These are phyloP conservation scores for Paralvinella palmiformis DNA, from an alignment of 1,140 invertebrate species.

Conservation along the genomic window DNA sequence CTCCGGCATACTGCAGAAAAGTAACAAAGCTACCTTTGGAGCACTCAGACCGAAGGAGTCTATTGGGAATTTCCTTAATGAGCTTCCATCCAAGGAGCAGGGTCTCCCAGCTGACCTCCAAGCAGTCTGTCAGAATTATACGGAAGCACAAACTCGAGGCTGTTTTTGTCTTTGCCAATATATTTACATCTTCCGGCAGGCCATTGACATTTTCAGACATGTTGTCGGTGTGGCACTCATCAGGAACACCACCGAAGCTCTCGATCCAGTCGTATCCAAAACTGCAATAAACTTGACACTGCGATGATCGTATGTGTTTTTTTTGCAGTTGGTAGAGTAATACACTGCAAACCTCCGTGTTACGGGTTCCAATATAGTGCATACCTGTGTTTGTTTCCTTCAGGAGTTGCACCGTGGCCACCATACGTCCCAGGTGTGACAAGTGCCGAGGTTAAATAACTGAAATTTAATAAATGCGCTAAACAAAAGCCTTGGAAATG, in stretches of 20 bases:
- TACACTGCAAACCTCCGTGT: too few species aligned
- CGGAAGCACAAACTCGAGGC: slow-evolving; percentile 56
- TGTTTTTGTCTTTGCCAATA: slow-evolving; percentile 27
- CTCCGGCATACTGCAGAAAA: slow-evolving; percentile 91
- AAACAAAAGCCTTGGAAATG: too few species aligned
- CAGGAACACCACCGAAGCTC: slow-evolving; percentile 98
- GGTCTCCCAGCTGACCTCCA: slow-evolving; percentile 71
- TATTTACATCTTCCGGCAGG: slow-evolving; percentile 3
- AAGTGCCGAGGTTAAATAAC: too few species aligned
- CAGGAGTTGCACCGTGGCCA: too few species aligned
- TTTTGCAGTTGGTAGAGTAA: too few species aligned
- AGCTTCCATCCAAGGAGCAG: slow-evolving; percentile 71
- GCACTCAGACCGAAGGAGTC: slow-evolving; percentile 75
- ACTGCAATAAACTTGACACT: slow-evolving; percentile 53
- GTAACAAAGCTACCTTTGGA: slow-evolving; percentile 86
- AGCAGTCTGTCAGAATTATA: slow-evolving; percentile 69
- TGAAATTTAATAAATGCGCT: too few species aligned
- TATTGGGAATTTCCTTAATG: slow-evolving; percentile 78
- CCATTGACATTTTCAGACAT: slow-evolving; percentile 54
- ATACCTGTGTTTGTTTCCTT: too few species aligned
- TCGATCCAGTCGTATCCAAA: slow-evolving; percentile 86
- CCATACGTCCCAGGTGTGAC: too few species aligned
- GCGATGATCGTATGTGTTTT: too few species aligned
- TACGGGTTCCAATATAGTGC: too few species aligned
- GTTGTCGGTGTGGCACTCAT: slow-evolving; percentile 73